These are phyloP conservation scores for Callyntrura guangdongensis DNA, from an alignment of 2,888 invertebrate genomes.

Conservation along the genomic window DNA sequence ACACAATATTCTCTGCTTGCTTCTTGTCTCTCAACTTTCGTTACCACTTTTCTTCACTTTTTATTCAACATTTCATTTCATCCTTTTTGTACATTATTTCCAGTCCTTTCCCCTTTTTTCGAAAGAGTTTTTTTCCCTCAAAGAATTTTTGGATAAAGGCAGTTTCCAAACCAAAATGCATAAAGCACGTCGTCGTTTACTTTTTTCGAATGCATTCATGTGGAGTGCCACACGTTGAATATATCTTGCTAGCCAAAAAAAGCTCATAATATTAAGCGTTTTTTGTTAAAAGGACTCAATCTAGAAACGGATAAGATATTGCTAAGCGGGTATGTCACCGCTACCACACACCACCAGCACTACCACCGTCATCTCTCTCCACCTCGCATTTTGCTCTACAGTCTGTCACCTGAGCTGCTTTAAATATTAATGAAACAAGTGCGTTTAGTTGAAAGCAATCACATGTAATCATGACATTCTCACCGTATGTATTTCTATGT, in stretches of 20 bases:
- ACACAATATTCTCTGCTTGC: slow-evolving; percentile 62
- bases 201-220: slow-evolving; percentile 53
- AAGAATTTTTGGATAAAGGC: slow-evolving; percentile 32
- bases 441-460: slow-evolving; percentile 63
- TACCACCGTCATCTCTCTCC: not conserved
- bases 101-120: slow-evolving; percentile 55
- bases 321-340: not conserved
- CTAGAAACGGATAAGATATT: not conserved
- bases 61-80: slow-evolving; percentile 73
- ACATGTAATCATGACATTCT: slow-evolving; percentile 50
- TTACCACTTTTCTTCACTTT: slow-evolving; percentile 78
- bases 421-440: slow-evolving; percentile 69
- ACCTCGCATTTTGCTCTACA: not conserved
- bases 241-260: not conserved
- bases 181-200: not conserved
- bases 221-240: slow-evolving; percentile 61
- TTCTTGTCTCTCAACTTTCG: slow-evolving; percentile 74
- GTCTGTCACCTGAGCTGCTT: slow-evolving; percentile 61
- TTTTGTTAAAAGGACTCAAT: not conserved
- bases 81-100: slow-evolving; percentile 66
- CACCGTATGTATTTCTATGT: too few species aligned
- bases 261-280: slow-evolving; percentile 29
- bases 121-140: slow-evolving; percentile 20
- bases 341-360: not conserved
- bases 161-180: slow-evolving; percentile 45